A percentile compares a stretch with the other conserved stretches of the same genome.
phyloP scores from a whole-genome alignment of 2,797 vertebrate species.

The Chaetodon trifasciatus region DNA sequence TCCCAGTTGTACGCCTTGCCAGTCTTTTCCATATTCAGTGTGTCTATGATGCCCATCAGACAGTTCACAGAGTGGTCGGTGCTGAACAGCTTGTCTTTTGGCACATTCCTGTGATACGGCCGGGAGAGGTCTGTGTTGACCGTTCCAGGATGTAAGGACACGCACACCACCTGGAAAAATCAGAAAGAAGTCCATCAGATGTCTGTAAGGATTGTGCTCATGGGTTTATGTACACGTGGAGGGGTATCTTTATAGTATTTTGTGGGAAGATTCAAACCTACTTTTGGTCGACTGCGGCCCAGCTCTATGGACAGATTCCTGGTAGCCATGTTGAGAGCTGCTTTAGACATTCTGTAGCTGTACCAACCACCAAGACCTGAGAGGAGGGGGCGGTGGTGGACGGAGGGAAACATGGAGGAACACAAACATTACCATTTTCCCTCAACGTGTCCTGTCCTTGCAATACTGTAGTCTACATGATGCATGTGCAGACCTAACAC shows the following conservation, averaged over 20 bases:
- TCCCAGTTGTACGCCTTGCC: slow-evolving; percentile 82
- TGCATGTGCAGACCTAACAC: not conserved
- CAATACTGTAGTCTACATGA: not conserved
- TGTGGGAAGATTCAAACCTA: slow-evolving; percentile 20
- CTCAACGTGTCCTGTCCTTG: not conserved
- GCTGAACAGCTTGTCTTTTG: slow-evolving; percentile 79
- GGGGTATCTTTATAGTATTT: not conserved
- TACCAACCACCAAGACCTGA: slow-evolving; percentile 83
- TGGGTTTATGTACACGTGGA: no score
- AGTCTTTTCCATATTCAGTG: slow-evolving; percentile 72
- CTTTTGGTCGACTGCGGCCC: slow-evolving; percentile 74
- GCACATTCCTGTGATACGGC: slow-evolving; percentile 80
- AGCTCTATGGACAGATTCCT: slow-evolving; percentile 85
- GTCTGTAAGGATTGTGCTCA: not conserved
- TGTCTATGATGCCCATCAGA: slow-evolving; percentile 80
- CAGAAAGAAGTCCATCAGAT: not conserved
- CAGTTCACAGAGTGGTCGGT: slow-evolving; percentile 75
- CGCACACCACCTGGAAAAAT: slow-evolving; percentile 78
- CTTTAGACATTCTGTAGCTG: slow-evolving; percentile 85
- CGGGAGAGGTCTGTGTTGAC: slow-evolving; percentile 83
- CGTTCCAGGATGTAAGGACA: slow-evolving; percentile 81
- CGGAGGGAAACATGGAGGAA: not conserved
- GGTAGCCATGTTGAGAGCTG: slow-evolving; percentile 85
- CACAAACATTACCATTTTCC: not conserved
- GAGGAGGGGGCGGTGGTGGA: not conserved